Conservation (phyloP, 2,888 invertebrate genomes). For the Stratiomys singularior region DNA sequence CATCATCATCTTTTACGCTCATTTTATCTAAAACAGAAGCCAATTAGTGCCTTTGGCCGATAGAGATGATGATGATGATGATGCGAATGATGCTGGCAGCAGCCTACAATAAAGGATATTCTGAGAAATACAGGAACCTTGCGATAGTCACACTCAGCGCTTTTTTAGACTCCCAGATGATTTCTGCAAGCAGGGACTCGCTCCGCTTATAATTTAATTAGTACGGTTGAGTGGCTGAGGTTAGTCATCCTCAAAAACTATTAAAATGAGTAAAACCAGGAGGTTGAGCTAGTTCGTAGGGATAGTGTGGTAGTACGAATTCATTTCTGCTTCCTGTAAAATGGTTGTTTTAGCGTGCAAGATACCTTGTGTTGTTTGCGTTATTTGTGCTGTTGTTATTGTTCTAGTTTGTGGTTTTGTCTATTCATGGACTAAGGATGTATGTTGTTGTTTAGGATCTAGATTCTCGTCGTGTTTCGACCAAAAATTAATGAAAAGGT, state of each 20-base stretch:
- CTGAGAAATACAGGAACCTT: not conserved
- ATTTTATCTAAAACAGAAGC: slow-evolving; percentile 43
- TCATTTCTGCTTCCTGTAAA: not conserved
- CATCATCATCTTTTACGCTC: slow-evolving; percentile 45
- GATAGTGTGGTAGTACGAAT: not conserved
- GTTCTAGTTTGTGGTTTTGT: not conserved
- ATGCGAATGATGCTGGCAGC: not conserved
- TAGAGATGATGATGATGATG: slow-evolving; percentile 24
- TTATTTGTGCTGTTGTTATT: not conserved
- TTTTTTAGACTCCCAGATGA: no score
- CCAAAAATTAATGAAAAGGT: slow-evolving; percentile 35
- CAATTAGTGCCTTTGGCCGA: slow-evolving; percentile 38
- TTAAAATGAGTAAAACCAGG: slow-evolving; percentile 35
- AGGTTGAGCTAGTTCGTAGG: not conserved
- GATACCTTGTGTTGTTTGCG: slow-evolving; percentile 14
- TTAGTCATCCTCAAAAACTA: slow-evolving; percentile 43
- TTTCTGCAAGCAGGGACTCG: not conserved
- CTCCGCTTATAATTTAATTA: slow-evolving; percentile 43
- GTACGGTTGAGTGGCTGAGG: slow-evolving; percentile 34
- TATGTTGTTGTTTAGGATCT: not conserved
- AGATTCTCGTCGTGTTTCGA: slow-evolving; percentile 3
- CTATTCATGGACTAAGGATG: not conserved
- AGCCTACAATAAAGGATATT: slow-evolving; percentile 22
- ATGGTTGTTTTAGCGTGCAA: not conserved
- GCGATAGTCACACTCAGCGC: no score